Evolutionary conservation across 2,113 vertebrate species (phyloP).

Genomic region (Cariama cristata): DNA sequence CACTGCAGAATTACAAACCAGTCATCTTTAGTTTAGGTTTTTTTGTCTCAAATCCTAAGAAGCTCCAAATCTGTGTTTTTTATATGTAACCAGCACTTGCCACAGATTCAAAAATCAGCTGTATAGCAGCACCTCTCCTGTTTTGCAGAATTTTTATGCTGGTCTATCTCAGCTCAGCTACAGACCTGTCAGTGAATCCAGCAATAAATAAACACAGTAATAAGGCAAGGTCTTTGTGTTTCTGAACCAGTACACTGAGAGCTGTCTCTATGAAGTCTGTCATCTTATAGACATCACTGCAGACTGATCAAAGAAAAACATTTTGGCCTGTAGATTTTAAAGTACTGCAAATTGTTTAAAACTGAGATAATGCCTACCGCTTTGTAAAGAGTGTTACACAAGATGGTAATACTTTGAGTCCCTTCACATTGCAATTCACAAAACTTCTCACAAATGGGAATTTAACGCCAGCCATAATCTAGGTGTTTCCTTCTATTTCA

Average conservation of each 20-base stretch:
- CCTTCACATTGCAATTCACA: background rate
- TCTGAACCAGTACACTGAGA: background rate
- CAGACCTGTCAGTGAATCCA: conserved; percentile 4
- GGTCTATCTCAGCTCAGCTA: background rate
- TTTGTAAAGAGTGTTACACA: background rate
- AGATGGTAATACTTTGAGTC: background rate
- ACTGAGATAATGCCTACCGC: background rate
- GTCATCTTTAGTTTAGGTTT: background rate
- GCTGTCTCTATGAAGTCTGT: background rate
- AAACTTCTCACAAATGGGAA: background rate
- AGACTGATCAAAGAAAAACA: conserved; percentile 34
- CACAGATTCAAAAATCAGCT: background rate
- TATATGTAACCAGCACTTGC: background rate
- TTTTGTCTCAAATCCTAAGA: background rate
- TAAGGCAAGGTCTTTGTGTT: background rate
- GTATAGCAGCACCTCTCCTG: background rate
- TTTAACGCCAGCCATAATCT: background rate
- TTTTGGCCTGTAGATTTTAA: conserved; percentile 27
- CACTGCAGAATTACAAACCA: background rate
- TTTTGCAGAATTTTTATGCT: background rate
- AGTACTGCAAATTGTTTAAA: conserved; percentile 28
- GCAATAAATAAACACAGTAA: conserved; percentile 34
- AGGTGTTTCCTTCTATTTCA: background rate
- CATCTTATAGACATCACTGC: background rate
- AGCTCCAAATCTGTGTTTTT: background rate